These are phyloP conservation scores for Andricus curvator DNA, from an alignment of 2,888 invertebrate genomes.

Conservation along the genomic window DNA sequence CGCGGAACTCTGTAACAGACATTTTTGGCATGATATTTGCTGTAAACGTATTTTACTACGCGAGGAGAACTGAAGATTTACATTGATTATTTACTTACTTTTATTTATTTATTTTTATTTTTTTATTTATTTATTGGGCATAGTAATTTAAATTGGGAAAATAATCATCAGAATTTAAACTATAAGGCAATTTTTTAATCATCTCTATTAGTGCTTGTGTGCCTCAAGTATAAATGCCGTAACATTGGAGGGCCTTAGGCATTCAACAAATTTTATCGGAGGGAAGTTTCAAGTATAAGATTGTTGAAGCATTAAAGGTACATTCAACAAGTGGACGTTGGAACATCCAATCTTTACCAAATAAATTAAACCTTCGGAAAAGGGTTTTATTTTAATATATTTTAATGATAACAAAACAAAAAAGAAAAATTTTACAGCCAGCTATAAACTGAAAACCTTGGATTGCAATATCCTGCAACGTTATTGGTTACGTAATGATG, in stretches of 20 bases:
- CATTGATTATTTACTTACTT: too few species aligned
- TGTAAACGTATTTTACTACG: not conserved
- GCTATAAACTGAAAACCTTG: not conserved
- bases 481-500: not conserved
- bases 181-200: not conserved
- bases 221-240: not conserved
- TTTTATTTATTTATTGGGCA: not conserved
- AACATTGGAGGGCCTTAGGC: too few species aligned
- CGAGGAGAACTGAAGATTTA: not conserved
- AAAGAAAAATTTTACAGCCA: not conserved
- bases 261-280: not conserved
- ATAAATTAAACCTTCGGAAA: not conserved
- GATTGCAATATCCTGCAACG: not conserved
- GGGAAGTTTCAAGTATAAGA: not conserved
- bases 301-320: not conserved
- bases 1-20: not conserved
- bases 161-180: not conserved
- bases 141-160: not conserved
- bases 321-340: not conserved
- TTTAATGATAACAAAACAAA: not conserved
- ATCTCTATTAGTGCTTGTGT: not conserved
- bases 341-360: not conserved
- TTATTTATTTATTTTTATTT: not conserved
- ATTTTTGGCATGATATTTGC: not conserved
- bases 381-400: not conserved